These are phyloP conservation scores for Poeciliopsis presidionis DNA, from an alignment of 2,797 vertebrate genomes.

Conservation along the genomic window DNA sequence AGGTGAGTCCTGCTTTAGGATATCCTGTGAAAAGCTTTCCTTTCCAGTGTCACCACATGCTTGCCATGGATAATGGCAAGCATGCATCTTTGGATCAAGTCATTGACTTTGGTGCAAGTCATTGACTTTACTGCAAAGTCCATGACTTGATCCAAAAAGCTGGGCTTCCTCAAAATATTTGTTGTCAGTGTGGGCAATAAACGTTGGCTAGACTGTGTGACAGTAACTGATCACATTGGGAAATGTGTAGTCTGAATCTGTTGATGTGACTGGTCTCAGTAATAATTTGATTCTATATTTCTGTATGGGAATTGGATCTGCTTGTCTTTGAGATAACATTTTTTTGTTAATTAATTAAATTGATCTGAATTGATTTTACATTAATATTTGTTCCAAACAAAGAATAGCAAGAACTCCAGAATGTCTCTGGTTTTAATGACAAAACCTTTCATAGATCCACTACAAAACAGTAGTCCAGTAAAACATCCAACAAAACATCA, in stretches of 20 bases:
- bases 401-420: not conserved
- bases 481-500: not conserved
- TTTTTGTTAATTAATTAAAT: not conserved
- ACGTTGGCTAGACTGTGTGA: not conserved
- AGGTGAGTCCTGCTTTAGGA: not conserved
- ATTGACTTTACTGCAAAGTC: not conserved
- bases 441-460: not conserved
- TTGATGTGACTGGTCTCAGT: not conserved
- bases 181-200: not conserved
- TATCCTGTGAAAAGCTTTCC: not conserved
- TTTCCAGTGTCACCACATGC: not conserved
- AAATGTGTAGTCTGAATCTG: not conserved
- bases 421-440: not conserved
- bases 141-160: not conserved
- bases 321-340: not conserved
- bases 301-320: not conserved
- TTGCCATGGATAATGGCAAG: not conserved
- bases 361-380: not conserved
- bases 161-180: not conserved
- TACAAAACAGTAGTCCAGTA: no score
- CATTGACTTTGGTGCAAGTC: no score
- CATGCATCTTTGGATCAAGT: no score
- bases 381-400: not conserved
- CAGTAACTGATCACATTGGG: not conserved
- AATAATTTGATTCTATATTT: not conserved